Evolutionary conservation across 2,797 vertebrate species (phyloP).

Genomic region (Spinus olivaceus): DNA sequence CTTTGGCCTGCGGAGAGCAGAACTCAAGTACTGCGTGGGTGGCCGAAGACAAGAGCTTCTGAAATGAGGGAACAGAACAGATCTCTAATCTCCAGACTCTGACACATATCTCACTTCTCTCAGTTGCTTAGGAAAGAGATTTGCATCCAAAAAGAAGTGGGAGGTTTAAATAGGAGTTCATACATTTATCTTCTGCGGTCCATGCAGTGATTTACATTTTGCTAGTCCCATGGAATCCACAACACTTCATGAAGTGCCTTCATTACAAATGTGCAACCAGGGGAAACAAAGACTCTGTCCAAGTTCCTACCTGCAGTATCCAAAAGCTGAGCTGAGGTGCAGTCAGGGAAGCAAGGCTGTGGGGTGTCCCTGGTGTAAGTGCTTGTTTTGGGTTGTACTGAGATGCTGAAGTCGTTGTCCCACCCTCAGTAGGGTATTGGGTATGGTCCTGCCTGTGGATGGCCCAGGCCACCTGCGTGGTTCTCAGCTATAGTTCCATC

Average conservation of each 20-base stretch:
- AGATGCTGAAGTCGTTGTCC: neutral
- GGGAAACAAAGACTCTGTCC: neutral
- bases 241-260: neutral
- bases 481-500: neutral
- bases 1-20: conserved; percentile 52
- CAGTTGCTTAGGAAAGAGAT: conserved; percentile 70
- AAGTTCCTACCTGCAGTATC: neutral
- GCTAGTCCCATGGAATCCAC: neutral
- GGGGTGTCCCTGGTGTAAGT: neutral
- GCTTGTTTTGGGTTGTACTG: neutral
- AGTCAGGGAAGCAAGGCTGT: neutral
- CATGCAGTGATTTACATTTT: neutral
- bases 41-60: conserved; percentile 65
- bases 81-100: conserved; percentile 70
- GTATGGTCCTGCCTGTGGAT: neutral
- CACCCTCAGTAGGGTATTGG: neutral
- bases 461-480: neutral
- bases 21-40: conserved; percentile 65
- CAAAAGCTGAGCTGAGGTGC: neutral
- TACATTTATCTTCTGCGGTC: conserved; percentile 26
- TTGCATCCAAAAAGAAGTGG: conserved; percentile 68
- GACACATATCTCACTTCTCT: conserved; percentile 65
- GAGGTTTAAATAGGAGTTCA: conserved; percentile 62
- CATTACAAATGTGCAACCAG: neutral
- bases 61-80: conserved; percentile 65